Conservation (phyloP, 2,113 vertebrate genomes). For the Clarias macrocephalus region DNA sequence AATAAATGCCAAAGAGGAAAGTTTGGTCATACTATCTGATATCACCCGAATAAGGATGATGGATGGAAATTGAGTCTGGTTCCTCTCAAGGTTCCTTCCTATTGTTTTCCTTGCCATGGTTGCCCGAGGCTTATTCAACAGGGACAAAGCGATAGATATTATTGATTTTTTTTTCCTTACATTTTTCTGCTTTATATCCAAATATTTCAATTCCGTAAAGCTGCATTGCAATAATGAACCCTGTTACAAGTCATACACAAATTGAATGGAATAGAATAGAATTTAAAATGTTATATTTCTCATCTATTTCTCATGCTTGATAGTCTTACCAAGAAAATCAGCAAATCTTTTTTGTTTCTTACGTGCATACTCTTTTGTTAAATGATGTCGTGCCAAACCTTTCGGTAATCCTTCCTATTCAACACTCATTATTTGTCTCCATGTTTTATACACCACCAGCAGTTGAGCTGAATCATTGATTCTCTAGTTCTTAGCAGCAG, state of each 20-base stretch:
- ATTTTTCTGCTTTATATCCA: no score
- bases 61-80: no score
- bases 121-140: no score
- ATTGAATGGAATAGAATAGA: background rate
- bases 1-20: background rate
- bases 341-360: slow-evolving; percentile 3
- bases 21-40: no score
- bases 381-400: background rate
- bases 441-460: slow-evolving; percentile 24
- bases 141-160: no score
- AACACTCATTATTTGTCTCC: background rate
- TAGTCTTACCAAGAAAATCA: slow-evolving; percentile 1
- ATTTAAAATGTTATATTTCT: background rate
- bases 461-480: slow-evolving; percentile 9
- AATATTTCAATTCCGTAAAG: no score
- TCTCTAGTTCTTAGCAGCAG: slow-evolving; percentile 12
- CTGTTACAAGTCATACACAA: no score
- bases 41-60: no score
- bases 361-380: background rate
- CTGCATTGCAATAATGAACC: no score
- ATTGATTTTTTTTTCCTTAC: no score
- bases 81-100: no score
- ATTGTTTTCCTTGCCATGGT: no score
- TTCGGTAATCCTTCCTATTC: slow-evolving; percentile 18
- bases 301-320: background rate